These are phyloP conservation scores for Montipora efflorescens DNA, from an alignment of 64 coral and sea anemone genomes.

Conservation along the genomic window DNA sequence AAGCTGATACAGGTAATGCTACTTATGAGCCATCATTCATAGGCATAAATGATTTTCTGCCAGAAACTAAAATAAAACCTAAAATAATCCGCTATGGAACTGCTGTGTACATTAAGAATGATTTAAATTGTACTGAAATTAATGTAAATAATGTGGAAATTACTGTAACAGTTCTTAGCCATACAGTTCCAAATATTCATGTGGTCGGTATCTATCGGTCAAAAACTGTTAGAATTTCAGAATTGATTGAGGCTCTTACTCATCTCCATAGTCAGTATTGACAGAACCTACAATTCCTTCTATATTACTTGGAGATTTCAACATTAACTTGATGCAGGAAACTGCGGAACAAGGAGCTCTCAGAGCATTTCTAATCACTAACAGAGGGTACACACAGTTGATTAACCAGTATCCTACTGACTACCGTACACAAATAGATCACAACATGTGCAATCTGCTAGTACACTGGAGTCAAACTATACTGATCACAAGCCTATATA, in stretches of 20 bases:
- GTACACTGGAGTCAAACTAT: slow-evolving; percentile 43
- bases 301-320: slow-evolving; percentile 66
- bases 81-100: slow-evolving; percentile 19
- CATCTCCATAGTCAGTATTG: slow-evolving; percentile 9
- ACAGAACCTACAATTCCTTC: background rate
- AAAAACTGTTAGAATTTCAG: slow-evolving; percentile 18
- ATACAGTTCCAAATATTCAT: slow-evolving; percentile 36
- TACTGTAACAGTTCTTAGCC: slow-evolving; percentile 28
- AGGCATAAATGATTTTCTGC: background rate
- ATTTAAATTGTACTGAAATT: background rate
- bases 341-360: slow-evolving; percentile 31
- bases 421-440: slow-evolving; percentile 29
- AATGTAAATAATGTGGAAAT: slow-evolving; percentile 44
- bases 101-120: slow-evolving; percentile 49
- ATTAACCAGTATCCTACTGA: background rate
- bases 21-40: too few relatives aligned
- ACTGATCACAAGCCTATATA: slow-evolving; percentile 60
- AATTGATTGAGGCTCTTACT: slow-evolving; percentile 38
- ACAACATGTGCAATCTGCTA: background rate
- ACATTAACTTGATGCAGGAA: slow-evolving; percentile 44
- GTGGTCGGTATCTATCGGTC: slow-evolving; percentile 42
- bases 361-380: background rate
- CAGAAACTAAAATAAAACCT: background rate
- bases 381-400: slow-evolving; percentile 39
- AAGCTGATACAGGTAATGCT: too few relatives aligned